Evolutionary conservation across 1,140 invertebrate species (phyloP), one percentile per base, ranked within the genome.

Genomic region (Parapsyche elsis): DNA sequence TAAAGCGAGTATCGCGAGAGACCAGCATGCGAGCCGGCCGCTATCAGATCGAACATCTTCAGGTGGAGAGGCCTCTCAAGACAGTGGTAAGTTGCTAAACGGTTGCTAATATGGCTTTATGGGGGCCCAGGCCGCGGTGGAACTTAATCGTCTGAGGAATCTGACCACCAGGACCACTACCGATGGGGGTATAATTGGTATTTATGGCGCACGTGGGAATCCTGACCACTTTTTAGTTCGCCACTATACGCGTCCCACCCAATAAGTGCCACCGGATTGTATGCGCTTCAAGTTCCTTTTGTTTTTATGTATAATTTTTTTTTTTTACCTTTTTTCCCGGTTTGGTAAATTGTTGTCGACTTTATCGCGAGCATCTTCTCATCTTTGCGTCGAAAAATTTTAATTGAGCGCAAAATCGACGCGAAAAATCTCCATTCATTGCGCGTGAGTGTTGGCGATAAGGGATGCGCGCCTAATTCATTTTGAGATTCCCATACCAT

Each of bases 151-250:
- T n/a, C 30, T 10, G 38, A 30, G 46, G 46, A 21, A 57, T 67
- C 44, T 53, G 26, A 21, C 57, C 79, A 67, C 67, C 79, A 10
- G 61, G 73, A 76, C 44, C 53, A 53, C 10, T 16, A 14, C 49
- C 49, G 16, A 16, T 14, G 78, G 78, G 80, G 80, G 53, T 76
- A 81, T 81, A 81, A 81, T 81, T 81, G 80, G 80, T 81, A 79
- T 81, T 81, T 81, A 81, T 78, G 71, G 38, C 49, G 71, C 75
- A 78, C 76, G 80, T 81, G 80, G 77, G 80, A 81, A 81, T 76
- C 76, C 71, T 24, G 12, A 16, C 71, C 38, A 19, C 45, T 75
- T 75, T 75, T 75, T 75, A 19, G 24, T 67, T 53, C 30, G 30
- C 30, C 30, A 38, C 30, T 38, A 38, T 38, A 53, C 49, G 12